phyloP scores from a whole-genome alignment of 2,888 invertebrate genomes.

The Xestia c-nigrum region DNA sequence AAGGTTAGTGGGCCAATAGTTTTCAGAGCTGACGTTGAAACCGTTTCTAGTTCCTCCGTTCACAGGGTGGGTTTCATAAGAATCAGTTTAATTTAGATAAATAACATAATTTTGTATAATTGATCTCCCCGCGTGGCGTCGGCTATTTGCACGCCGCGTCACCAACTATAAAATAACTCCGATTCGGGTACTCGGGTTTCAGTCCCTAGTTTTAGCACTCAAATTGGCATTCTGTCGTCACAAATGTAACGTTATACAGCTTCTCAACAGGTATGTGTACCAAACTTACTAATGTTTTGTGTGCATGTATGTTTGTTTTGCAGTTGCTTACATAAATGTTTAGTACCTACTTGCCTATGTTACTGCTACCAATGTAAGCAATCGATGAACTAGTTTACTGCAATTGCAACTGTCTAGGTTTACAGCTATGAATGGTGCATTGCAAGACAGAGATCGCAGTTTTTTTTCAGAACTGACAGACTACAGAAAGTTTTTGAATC shows the following conservation, averaged over 20 bases:
- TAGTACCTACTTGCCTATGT: conserved; percentile 1
- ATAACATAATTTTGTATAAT: too few relatives aligned
- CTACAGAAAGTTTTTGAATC: neutral
- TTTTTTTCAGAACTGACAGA: neutral
- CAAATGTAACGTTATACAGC: neutral
- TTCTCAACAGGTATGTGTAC: neutral
- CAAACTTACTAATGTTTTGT: conserved; percentile 22
- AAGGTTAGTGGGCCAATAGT: too few relatives aligned
- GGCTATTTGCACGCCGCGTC: too few relatives aligned
- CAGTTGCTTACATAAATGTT: conserved; percentile 21
- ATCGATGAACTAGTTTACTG: conserved; percentile 15
- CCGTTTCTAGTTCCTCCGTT: too few relatives aligned
- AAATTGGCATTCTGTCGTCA: neutral
- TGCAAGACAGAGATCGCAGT: neutral
- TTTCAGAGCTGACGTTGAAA: too few relatives aligned
- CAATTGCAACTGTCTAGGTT: neutral
- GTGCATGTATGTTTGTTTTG: conserved; percentile 18
- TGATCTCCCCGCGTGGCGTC: too few relatives aligned
- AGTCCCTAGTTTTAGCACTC: neutral
- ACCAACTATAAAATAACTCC: too few relatives aligned
- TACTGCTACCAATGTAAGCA: conserved; percentile 5
- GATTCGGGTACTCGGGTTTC: too few relatives aligned
- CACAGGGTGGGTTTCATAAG: too few relatives aligned
- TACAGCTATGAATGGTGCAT: neutral
- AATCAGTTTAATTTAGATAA: too few relatives aligned